phyloP scores from a whole-genome alignment of 2,113 vertebrate species.

The Gymnobelideus leadbeateri region DNA sequence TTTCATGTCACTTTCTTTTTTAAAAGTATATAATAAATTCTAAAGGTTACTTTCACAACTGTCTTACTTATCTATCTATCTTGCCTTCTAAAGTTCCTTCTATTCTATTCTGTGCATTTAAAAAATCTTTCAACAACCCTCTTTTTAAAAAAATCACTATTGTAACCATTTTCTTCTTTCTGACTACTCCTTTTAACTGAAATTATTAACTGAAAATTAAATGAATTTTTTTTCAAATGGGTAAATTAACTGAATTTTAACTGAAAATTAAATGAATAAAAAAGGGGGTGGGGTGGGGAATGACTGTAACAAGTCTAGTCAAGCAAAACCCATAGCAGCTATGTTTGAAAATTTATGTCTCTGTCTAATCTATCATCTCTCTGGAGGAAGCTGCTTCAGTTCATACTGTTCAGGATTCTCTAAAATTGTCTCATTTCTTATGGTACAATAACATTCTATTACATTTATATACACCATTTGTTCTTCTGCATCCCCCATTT shows the following conservation, averaged over 20 bases:
- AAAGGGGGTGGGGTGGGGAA: accelerated
- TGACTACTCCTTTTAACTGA: neutral
- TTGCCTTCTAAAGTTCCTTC: neutral
- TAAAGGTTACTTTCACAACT: neutral
- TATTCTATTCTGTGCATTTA: neutral
- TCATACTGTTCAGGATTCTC: neutral
- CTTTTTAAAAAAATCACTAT: neutral
- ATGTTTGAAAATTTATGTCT: neutral
- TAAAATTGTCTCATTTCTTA: neutral
- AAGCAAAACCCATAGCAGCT: neutral
- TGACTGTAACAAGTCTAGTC: neutral
- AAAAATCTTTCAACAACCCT: neutral
- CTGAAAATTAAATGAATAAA: neutral
- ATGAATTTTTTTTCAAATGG: no score
- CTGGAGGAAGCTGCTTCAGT: neutral
- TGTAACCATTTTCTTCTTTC: neutral
- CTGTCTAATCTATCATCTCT: neutral
- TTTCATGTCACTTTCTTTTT: neutral
- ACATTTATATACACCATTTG: neutral
- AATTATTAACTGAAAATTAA: no score
- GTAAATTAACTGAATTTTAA: no score
- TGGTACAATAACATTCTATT: neutral
- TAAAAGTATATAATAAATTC: neutral
- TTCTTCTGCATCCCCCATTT: neutral
- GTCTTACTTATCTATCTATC: neutral